Evolutionary conservation across 2,888 invertebrate species (phyloP), one percentile per base, ranked within the genome.

Genomic region (Sericinus montela): DNA sequence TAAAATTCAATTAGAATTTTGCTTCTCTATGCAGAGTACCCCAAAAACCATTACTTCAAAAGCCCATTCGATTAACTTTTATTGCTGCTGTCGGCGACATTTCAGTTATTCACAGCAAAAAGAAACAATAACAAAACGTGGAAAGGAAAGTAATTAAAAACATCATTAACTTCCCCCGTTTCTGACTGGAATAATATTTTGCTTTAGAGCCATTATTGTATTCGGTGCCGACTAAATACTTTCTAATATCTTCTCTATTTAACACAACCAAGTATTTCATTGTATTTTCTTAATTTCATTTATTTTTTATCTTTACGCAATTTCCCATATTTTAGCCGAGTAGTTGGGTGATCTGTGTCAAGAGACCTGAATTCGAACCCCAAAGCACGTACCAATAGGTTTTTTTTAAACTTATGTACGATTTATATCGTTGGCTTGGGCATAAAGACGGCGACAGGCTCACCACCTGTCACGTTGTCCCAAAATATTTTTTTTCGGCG

Each of bases 21-120:
- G 34, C 23, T 23, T 15, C 7, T 25, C 15, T 28, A 25, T 19
- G 14, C 39, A 37, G 14, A 37, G 40, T n/a, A 11, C 38, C 14
- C 48, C 25, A 25, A 55, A 52, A 45, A 53, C 47, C 46, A 47
- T 54, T 48, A 51, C 48, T 50, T 50, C 36, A 50, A 45, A 48
- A 38, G 46, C 43, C 52, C 45, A 48, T 54, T 55, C 43, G 47
- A 45, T 54, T 52, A 51, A 49, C 39, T 56, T 53, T 53, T 50
- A 53, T 53, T 52, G 48, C 49, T 40, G 48, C 35, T 14, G 32
- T 32, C 49, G 47, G 42, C 38, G 53, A 39, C 43, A 44, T 49
- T 52, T 48, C 23, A 34, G 36, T 52, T 48, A 43, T 49, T 51
- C 39, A 51, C 28, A 46, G 45, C 51, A 49, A 45, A 56, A 48